These are phyloP conservation scores for Agrotis clavis DNA, from an alignment of 2,888 invertebrate genomes.

Conservation along the genomic window DNA sequence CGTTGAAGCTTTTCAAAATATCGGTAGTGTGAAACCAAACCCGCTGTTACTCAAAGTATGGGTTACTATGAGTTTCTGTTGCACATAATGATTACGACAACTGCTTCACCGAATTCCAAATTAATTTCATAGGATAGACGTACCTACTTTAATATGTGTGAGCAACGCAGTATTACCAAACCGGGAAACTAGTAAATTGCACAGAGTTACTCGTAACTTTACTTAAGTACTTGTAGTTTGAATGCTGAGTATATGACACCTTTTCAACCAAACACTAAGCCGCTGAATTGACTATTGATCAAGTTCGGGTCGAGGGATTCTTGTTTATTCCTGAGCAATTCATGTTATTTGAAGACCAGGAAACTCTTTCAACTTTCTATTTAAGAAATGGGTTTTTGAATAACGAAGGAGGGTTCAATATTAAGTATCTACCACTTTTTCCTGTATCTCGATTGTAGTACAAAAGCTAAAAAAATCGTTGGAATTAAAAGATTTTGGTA, in stretches of 20 bases:
- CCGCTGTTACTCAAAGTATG: no score
- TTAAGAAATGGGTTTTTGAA: slow-evolving; percentile 22
- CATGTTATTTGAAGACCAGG: slow-evolving; percentile 2
- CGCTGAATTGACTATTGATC: not conserved
- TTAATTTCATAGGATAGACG: slow-evolving; percentile 12
- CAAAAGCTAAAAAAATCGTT: not conserved
- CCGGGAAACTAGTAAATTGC: slow-evolving; percentile 9
- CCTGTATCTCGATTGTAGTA: not conserved
- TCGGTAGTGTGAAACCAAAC: no score
- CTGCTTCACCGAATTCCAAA: slow-evolving; percentile 11
- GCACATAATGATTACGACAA: slow-evolving; percentile 12
- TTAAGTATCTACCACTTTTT: slow-evolving; percentile 10
- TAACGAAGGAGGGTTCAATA: slow-evolving; percentile 23
- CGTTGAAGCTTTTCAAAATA: no score
- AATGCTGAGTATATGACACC: not conserved
- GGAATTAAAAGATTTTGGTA: not conserved
- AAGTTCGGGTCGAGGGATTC: not conserved
- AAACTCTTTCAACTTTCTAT: slow-evolving; percentile 3
- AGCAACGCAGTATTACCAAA: not conserved
- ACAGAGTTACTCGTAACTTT: not conserved
- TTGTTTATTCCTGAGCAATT: slow-evolving; percentile 2
- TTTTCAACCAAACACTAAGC: not conserved
- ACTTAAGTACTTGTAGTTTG: not conserved
- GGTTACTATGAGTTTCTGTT: slow-evolving; percentile 17
- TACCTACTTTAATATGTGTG: not conserved